These are phyloP conservation scores for Sitta carolinensis DNA, from an alignment of 2,797 vertebrate genomes.

Conservation along the genomic window DNA sequence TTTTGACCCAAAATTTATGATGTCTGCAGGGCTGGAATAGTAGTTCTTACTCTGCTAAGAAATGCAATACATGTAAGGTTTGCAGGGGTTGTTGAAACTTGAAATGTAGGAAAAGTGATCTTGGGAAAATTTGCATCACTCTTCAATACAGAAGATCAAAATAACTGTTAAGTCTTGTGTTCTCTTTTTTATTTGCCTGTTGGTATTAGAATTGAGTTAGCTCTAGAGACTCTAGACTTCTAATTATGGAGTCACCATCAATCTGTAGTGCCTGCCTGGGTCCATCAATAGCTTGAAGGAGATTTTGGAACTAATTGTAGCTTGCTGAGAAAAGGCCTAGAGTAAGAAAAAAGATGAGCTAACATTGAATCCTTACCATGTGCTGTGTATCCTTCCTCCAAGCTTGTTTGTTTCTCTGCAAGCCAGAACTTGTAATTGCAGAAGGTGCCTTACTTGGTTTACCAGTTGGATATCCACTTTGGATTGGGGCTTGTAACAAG, in stretches of 20 bases:
- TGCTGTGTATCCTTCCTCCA: background rate
- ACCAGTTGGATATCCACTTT: background rate
- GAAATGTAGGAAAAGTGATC: background rate
- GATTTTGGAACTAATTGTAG: background rate
- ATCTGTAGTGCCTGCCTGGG: background rate
- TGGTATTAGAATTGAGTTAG: background rate
- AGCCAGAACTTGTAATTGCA: background rate
- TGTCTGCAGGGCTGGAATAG: background rate
- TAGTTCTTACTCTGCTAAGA: background rate
- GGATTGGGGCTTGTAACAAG: background rate
- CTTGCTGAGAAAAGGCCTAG: background rate
- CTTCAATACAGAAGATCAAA: background rate
- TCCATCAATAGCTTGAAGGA: background rate
- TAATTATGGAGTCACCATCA: background rate
- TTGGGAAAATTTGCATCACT: accelerated
- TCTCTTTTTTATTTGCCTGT: background rate
- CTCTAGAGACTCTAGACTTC: background rate
- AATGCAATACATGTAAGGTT: background rate
- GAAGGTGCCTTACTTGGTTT: background rate
- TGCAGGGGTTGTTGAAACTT: background rate
- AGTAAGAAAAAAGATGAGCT: background rate
- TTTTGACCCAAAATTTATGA: background rate
- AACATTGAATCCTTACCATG: background rate
- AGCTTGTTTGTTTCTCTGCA: background rate
- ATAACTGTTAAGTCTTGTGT: background rate